phyloP scores from a whole-genome alignment of 2,888 invertebrate genomes.

The Pheosia gnoma region DNA sequence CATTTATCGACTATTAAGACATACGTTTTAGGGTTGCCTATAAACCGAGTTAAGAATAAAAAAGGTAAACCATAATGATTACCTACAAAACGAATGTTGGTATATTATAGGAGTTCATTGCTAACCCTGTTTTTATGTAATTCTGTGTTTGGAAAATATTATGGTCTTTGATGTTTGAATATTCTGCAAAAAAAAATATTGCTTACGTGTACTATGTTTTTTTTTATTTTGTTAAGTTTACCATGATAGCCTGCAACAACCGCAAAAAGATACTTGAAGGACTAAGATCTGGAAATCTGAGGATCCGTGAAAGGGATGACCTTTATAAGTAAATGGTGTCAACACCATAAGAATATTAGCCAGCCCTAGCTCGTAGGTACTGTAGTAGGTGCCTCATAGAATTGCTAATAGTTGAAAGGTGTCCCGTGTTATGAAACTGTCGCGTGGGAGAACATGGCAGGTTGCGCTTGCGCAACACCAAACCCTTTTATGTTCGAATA shows the following conservation, averaged over 20 bases:
- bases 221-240: too few relatives aligned
- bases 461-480: conserved; percentile 38
- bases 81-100: too few relatives aligned
- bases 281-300: too few relatives aligned
- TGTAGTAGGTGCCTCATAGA: conserved; percentile 54
- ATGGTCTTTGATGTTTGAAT: too few relatives aligned
- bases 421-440: conserved; percentile 49
- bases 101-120: too few relatives aligned
- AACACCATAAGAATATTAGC: background rate
- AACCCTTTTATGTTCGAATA: conserved; percentile 36
- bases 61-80: too few relatives aligned
- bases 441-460: conserved; percentile 50
- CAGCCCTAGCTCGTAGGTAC: conserved; percentile 18
- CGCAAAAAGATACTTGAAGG: too few relatives aligned
- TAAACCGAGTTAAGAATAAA: background rate
- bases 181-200: too few relatives aligned
- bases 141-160: too few relatives aligned
- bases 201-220: too few relatives aligned
- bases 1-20: conserved; percentile 34
- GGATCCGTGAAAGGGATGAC: background rate
- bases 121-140: too few relatives aligned
- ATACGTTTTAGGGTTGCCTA: conserved; percentile 18
- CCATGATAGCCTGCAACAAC: too few relatives aligned
- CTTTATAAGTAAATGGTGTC: background rate
- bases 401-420: conserved; percentile 65